These are phyloP conservation scores for Reticulitermes speratus DNA, from an alignment of 1,140 invertebrate species.

Conservation along the genomic window DNA sequence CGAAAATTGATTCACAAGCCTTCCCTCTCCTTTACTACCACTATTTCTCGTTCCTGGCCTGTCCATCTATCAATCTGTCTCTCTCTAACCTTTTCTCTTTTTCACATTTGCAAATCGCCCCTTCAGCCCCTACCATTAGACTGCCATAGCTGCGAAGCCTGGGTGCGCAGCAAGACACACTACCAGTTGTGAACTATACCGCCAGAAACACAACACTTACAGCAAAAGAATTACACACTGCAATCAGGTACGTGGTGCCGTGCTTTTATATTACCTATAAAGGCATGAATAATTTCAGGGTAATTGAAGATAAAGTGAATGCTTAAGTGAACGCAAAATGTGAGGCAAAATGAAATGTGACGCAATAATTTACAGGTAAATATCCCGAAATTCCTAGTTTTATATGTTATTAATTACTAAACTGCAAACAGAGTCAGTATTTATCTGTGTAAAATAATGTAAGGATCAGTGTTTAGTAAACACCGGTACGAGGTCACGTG, in stretches of 20 bases:
- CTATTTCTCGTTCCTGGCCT: background rate
- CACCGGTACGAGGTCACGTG: too few species aligned
- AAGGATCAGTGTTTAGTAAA: too few species aligned
- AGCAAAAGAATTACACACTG: background rate
- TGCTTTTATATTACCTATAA: too few species aligned
- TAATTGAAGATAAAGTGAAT: too few species aligned
- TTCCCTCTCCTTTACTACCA: background rate
- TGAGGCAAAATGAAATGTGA: too few species aligned
- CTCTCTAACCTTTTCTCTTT: background rate
- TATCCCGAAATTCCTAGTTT: too few species aligned
- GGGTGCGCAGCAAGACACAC: background rate
- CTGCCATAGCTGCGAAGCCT: background rate
- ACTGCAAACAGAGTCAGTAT: too few species aligned
- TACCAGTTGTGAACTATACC: background rate
- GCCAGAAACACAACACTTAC: background rate
- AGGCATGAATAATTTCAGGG: too few species aligned
- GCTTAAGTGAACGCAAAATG: too few species aligned
- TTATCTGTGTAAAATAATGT: too few species aligned
- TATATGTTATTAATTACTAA: too few species aligned
- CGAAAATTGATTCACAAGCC: conserved; percentile 14
- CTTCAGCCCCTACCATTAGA: background rate
- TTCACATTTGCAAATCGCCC: background rate
- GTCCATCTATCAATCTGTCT: background rate
- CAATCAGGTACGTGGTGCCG: background rate
- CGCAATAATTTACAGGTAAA: too few species aligned